Conservation (phyloP, 2,888 invertebrate species). For the Peribatodes rhomboidaria region DNA sequence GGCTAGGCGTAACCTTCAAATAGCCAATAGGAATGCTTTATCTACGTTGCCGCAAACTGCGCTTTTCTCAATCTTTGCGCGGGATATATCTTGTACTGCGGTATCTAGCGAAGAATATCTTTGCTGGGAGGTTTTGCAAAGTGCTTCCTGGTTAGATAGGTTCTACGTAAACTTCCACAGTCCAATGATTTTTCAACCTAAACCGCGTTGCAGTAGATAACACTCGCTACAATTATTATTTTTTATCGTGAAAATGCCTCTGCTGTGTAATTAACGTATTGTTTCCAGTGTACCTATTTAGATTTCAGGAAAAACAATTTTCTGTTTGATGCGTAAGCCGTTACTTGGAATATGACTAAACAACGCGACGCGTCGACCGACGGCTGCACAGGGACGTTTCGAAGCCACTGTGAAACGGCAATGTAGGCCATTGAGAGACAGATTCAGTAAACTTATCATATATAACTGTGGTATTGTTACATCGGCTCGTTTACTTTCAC, state of each 20-base stretch:
- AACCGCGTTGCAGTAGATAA: constrained; percentile 23
- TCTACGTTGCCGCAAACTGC: too few relatives aligned
- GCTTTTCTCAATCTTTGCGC: too few relatives aligned
- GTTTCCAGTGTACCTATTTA: constrained; percentile 25
- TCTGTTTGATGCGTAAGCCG: constrained; percentile 41
- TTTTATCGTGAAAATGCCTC: constrained; percentile 11
- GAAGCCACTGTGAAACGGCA: constrained; percentile 25
- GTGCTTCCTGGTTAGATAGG: constrained; percentile 5
- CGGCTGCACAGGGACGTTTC: too few relatives aligned
- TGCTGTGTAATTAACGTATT: constrained; percentile 19
- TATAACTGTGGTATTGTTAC: constrained; percentile 21
- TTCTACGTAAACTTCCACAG: constrained; percentile 39
- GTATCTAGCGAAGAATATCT: too few relatives aligned
- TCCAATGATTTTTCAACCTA: constrained; percentile 41
- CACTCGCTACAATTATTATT: constrained; percentile 33
- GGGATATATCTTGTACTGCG: too few relatives aligned
- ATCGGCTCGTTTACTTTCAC: constrained; percentile 27
- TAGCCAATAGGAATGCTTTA: too few relatives aligned
- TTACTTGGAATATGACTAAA: constrained; percentile 47
- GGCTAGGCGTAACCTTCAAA: too few relatives aligned
- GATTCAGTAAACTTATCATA: constrained; percentile 25
- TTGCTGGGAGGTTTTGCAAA: not conserved
- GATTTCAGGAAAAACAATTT: constrained; percentile 43
- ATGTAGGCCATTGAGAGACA: constrained; percentile 32
- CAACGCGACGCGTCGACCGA: constrained; percentile 10